phyloP scores from a whole-genome alignment of 1,140 invertebrate species.

The Vollenhovia emeryi region DNA sequence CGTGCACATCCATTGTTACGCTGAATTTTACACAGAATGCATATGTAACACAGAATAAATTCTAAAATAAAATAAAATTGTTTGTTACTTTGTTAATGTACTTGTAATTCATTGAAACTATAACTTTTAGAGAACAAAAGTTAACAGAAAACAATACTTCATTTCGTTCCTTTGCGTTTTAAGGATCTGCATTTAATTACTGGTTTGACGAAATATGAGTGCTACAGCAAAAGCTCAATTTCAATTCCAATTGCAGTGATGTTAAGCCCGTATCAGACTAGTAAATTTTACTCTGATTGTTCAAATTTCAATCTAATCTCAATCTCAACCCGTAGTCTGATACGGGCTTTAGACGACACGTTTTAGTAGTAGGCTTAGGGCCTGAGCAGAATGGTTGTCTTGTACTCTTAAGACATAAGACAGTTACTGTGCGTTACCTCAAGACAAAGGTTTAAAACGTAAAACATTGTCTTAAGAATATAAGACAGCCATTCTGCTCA shows the following conservation, averaged over 20 bases:
- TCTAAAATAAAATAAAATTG: slow-evolving; percentile 30
- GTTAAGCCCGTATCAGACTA: too few relatives aligned
- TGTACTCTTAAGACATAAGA: too few relatives aligned
- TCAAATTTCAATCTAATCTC: too few relatives aligned
- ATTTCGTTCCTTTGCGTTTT: too few relatives aligned
- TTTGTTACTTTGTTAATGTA: not conserved
- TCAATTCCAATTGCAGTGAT: slow-evolving; percentile 1
- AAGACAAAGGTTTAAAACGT: too few relatives aligned
- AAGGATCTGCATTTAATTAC: not conserved
- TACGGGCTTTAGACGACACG: not conserved
- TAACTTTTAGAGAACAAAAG: not conserved
- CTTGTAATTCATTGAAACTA: not conserved
- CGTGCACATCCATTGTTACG: not conserved
- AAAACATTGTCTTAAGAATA: too few relatives aligned
- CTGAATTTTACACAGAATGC: not conserved
- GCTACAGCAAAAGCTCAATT: slow-evolving; percentile 19
- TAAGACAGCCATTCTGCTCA: too few relatives aligned
- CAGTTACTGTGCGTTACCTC: too few relatives aligned
- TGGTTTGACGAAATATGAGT: not conserved
- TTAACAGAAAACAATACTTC: too few relatives aligned
- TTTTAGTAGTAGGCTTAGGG: not conserved
- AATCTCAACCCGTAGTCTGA: too few relatives aligned
- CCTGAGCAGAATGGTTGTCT: too few relatives aligned
- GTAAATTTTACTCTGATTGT: too few relatives aligned
- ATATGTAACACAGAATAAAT: not conserved